Evolutionary conservation across 2,113 vertebrate species (phyloP), one percentile per base, ranked within the genome.

Genomic region (Notarius lentiginosus): DNA sequence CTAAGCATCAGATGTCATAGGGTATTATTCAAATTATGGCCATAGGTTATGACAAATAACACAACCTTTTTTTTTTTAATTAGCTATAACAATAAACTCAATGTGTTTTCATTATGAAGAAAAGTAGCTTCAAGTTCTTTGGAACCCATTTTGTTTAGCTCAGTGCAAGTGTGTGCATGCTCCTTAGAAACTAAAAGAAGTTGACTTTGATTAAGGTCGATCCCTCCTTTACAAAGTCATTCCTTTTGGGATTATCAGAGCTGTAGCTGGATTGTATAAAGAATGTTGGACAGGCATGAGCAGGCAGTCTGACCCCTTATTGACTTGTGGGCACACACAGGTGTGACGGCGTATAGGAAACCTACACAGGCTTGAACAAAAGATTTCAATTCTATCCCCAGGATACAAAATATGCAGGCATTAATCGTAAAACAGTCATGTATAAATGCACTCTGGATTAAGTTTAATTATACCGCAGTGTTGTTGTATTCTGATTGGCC

Each of bases 291-390:
- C 90, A 89, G 85, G 90, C 87, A 89, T 84, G 77, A 82, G 87
- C 90, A 90, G 61, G 90, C 84, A 18, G 56, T 84, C 77, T 90
- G 90, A 90, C 90, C 90, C 86, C 77, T 88, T 55, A 70, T 76
- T 90, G 90, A 90, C 88, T 90, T 76, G 84, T 86, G 88, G 88
- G 88, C 84, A 90, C 82, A 79, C 84, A 90, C 88, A 89, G 86
- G 89, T 89, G 86, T 89, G 86, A 84, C 82, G 22, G 73, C 49
- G 49, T 63, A 63, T 79, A 81, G 76, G 86, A 89, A 90, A 86
- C 86, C 65, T 84, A 70, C 75, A 63, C 49, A 76, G 73, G 22
- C 20, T 18, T 75, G 56, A 86, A 89, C 86, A 89, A 89, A 90
- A 88, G 85, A 56, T 79, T 72, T 81, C 47, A 83, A 84, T 86